These are phyloP conservation scores for Lasaia peninsularis DNA, from an alignment of 1,140 invertebrate species.

Conservation along the genomic window DNA sequence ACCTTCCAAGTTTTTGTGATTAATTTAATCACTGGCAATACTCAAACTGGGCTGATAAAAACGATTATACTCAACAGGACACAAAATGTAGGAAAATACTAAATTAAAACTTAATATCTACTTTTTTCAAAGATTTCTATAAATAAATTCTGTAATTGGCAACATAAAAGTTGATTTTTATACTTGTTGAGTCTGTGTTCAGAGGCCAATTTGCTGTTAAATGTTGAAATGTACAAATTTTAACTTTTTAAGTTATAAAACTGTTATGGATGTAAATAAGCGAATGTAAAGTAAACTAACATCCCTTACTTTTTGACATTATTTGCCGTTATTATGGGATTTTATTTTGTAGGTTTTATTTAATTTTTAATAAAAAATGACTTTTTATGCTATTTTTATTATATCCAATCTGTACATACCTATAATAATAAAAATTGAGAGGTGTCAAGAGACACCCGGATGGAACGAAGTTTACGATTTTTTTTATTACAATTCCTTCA, in stretches of 20 bases:
- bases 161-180: neutral
- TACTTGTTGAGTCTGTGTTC: conserved; percentile 9
- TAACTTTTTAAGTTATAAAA: conserved; percentile 42
- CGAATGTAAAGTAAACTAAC: conserved; percentile 31
- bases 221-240: conserved; percentile 15
- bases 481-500: too few species aligned
- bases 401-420: too few species aligned
- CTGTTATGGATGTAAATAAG: conserved; percentile 45
- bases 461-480: too few species aligned
- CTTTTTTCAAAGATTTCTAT: neutral
- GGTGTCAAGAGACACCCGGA: too few species aligned
- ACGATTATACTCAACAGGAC: neutral
- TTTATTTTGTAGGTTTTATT: conserved; percentile 46
- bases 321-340: conserved; percentile 49
- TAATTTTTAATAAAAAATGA: conserved; percentile 17
- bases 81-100: neutral
- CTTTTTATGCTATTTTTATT: conserved; percentile 8
- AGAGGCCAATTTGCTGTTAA: conserved; percentile 8
- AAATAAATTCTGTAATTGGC: neutral
- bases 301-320: conserved; percentile 46
- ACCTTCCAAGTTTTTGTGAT: too few species aligned
- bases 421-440: too few species aligned
- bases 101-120: neutral
- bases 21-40: neutral
- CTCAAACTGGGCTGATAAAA: neutral